Percentiles rank a stretch among this genome's conserved stretches.
Conservation (phyloP, 92 coral and sea anemone species). For the Phenganax marumi region DNA sequence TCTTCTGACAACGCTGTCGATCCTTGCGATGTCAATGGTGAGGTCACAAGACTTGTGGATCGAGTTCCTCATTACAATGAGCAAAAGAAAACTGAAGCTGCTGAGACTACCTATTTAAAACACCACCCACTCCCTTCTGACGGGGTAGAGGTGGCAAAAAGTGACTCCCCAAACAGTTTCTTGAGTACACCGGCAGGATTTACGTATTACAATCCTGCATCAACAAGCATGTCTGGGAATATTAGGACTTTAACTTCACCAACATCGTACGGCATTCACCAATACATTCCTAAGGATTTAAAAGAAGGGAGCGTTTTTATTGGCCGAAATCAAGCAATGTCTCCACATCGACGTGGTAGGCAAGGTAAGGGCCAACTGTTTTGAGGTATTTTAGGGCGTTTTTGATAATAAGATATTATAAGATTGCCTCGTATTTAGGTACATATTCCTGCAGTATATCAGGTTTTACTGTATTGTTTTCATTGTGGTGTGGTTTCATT, state of each 20-base stretch:
- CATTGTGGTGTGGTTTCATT: background rate
- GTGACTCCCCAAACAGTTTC: background rate
- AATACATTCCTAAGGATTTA: background rate
- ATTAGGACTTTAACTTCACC: constrained; percentile 2
- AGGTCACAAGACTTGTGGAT: background rate
- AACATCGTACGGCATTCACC: background rate
- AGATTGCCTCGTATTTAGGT: background rate
- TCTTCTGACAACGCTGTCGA: background rate
- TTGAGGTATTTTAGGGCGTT: background rate
- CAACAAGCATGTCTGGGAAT: background rate
- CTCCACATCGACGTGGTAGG: constrained; percentile 19
- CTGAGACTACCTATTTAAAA: background rate
- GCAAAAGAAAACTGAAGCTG: background rate
- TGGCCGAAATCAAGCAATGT: constrained; percentile 30
- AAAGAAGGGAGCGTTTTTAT: constrained; percentile 7
- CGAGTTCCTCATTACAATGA: background rate
- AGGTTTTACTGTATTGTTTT: background rate
- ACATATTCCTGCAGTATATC: too few species aligned
- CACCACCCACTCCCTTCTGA: background rate
- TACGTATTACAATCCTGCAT: background rate
- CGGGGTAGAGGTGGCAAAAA: too few species aligned
- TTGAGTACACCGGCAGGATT: constrained; percentile 1
- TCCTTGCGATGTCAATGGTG: background rate
- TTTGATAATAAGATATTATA: background rate
- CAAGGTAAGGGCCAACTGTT: background rate